Evolutionary conservation across 2,113 vertebrate genomes (phyloP).

Genomic region (Lontra canadensis): DNA sequence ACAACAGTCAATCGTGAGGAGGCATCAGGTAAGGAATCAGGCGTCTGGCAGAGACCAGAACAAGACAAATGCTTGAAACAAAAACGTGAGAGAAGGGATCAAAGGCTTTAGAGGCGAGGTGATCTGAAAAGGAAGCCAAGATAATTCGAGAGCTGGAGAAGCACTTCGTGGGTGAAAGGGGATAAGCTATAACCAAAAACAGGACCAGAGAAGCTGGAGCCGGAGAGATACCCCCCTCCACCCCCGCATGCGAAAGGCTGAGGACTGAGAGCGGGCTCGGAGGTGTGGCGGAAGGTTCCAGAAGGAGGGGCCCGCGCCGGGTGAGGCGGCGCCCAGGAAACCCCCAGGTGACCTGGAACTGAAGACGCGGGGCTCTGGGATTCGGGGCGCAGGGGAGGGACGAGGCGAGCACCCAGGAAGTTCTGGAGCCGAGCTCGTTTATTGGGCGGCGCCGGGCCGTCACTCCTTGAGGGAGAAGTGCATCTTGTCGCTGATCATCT

Average conservation of each 20-base stretch:
- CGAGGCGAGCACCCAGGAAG: not conserved
- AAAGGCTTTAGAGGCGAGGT: not conserved
- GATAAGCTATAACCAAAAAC: not conserved
- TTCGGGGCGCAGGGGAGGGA: not conserved
- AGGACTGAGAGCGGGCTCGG: not conserved
- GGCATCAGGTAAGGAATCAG: not conserved
- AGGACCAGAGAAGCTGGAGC: not conserved
- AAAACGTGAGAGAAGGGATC: not conserved
- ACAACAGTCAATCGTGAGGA: accelerated
- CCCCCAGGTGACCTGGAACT: accelerated
- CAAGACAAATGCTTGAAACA: not conserved
- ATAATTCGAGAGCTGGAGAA: not conserved
- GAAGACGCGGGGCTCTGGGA: not conserved
- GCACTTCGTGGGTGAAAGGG: not conserved
- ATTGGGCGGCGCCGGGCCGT: not conserved
- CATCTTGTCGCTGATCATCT: conserved; percentile 95
- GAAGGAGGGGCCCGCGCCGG: not conserved
- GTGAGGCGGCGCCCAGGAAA: too few species aligned
- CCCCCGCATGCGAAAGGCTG: accelerated
- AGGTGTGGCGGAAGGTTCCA: not conserved
- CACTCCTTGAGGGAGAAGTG: conserved; percentile 95
- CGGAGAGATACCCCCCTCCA: not conserved
- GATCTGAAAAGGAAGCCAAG: not conserved
- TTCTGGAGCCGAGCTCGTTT: not conserved
- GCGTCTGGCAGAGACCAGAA: not conserved